Evolutionary conservation across 2,888 invertebrate species (phyloP).

Genomic region (Norana najaformis): DNA sequence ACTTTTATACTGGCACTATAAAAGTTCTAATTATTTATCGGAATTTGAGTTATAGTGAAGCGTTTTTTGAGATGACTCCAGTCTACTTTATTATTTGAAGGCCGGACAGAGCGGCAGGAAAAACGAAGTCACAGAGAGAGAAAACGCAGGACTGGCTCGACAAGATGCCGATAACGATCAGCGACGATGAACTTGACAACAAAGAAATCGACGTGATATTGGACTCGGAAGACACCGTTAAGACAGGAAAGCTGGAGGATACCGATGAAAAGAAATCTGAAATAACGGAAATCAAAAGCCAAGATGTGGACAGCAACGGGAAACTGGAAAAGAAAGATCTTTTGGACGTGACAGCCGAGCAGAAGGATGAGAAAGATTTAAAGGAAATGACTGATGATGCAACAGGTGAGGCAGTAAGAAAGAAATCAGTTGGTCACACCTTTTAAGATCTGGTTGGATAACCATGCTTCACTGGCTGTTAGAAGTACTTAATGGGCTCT

Average conservation of each 20-base stretch:
- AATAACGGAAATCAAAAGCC: background rate
- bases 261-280: background rate
- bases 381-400: background rate
- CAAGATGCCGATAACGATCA: slow-evolving; percentile 40
- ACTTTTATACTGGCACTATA: too few species aligned
- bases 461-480: too few species aligned
- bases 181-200: slow-evolving; percentile 39
- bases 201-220: background rate
- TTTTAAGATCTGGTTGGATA: too few species aligned
- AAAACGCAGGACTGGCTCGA: slow-evolving; percentile 42
- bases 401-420: background rate
- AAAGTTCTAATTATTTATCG: too few species aligned
- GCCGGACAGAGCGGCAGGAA: background rate
- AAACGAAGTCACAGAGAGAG: slow-evolving; percentile 22
- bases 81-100: background rate
- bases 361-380: background rate
- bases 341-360: background rate
- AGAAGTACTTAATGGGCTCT: background rate
- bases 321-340: slow-evolving; percentile 19
- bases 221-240: slow-evolving; percentile 9
- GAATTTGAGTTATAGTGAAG: background rate
- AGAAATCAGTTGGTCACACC: too few species aligned
- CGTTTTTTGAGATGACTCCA: background rate
- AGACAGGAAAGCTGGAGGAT: background rate
- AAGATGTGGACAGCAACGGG: background rate